A percentile compares a stretch with the other conserved stretches of the same genome.
Evolutionary conservation across 2,888 invertebrate genomes (phyloP).

Genomic region (Morpho deidamia): DNA sequence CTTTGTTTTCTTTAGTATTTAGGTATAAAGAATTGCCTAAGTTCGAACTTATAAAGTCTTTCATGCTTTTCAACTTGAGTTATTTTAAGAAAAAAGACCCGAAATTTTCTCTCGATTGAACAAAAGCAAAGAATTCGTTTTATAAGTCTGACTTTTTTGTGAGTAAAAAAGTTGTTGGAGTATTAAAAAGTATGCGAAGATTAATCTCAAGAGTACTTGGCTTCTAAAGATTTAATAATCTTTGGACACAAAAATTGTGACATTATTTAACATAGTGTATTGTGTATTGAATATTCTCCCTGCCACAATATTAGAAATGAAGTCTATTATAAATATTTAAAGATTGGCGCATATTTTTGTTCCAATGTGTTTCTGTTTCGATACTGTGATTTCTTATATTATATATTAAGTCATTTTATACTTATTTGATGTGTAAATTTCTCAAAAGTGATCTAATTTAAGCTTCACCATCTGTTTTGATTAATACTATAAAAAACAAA

Average conservation of each 20-base stretch:
- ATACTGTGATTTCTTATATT: no score
- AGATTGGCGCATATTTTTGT: no score
- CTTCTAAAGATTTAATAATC: constrained; percentile 6
- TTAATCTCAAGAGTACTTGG: constrained; percentile 8
- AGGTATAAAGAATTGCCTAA: constrained; percentile 17
- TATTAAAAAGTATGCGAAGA: constrained; percentile 13
- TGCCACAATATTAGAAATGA: no score
- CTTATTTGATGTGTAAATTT: no score
- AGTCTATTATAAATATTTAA: no score
- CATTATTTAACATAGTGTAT: background rate
- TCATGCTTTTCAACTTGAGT: constrained; percentile 23
- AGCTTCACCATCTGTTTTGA: no score
- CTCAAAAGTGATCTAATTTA: no score
- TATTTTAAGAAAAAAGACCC: constrained; percentile 23
- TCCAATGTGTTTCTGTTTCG: no score
- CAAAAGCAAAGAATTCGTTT: constrained; percentile 25
- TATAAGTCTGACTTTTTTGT: constrained; percentile 13
- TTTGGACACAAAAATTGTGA: background rate
- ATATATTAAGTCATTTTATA: no score
- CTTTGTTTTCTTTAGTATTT: constrained; percentile 47
- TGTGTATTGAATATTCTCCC: no score
- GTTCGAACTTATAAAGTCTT: constrained; percentile 20
- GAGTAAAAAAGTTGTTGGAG: constrained; percentile 16
- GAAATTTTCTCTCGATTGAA: constrained; percentile 23
- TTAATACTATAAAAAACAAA: no score